Conservation (phyloP, 2,113 vertebrate species). For the Malaclemys terrapin region DNA sequence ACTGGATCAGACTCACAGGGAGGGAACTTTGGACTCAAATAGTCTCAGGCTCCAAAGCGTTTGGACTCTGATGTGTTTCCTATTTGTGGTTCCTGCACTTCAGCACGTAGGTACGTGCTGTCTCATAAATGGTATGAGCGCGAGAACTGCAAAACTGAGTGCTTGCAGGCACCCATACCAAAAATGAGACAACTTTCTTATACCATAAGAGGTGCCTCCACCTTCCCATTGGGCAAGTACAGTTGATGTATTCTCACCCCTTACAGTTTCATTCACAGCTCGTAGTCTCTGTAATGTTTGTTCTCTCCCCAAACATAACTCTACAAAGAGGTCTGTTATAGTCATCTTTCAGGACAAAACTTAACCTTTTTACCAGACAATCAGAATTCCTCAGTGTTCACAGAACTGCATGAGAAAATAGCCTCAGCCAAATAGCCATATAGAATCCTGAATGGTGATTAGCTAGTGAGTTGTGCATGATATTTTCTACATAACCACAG, state of each 20-base stretch:
- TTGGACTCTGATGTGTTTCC: neutral
- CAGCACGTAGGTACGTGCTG: neutral
- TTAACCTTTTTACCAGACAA: neutral
- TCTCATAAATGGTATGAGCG: neutral
- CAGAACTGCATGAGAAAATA: neutral
- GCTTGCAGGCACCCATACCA: neutral
- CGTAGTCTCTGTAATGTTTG: neutral
- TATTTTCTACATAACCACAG: neutral
- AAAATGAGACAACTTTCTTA: neutral
- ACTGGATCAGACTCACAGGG: neutral
- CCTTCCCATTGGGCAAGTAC: neutral
- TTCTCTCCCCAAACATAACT: neutral
- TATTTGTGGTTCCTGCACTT: neutral
- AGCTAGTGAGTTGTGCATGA: neutral
- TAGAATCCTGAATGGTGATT: neutral
- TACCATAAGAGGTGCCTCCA: neutral
- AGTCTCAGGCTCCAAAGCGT: neutral
- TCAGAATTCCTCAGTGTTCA: neutral
- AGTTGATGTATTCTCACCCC: neutral
- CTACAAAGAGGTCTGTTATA: neutral
- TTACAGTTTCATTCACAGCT: neutral
- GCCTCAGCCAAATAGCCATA: neutral
- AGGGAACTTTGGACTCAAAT: neutral
- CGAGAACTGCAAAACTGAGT: neutral
- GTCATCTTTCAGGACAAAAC: neutral